phyloP scores from a whole-genome alignment of 1,140 invertebrate genomes.

The Wasmannia auropunctata region DNA sequence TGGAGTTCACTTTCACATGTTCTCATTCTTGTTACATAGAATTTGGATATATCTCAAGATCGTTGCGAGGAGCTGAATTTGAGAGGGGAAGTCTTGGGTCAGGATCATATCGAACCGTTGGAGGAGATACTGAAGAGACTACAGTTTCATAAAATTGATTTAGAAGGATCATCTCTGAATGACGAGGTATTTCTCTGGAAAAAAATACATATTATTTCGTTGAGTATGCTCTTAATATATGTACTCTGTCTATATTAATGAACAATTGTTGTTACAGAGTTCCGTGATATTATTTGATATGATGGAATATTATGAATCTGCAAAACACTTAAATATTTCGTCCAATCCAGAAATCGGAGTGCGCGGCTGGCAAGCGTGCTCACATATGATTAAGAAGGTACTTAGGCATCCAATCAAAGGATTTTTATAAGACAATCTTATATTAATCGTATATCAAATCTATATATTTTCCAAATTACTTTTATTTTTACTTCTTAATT shows the following conservation, averaged over 20 bases:
- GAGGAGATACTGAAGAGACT: slow-evolving; percentile 92
- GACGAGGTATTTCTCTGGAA: slow-evolving; percentile 87
- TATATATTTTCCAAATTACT: slow-evolving; percentile 1
- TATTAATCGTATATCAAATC: background rate
- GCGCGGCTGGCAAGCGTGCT: slow-evolving; percentile 93
- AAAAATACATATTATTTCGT: slow-evolving; percentile 9
- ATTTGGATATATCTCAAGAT: slow-evolving; percentile 77
- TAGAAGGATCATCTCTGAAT: slow-evolving; percentile 89
- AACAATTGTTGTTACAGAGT: slow-evolving; percentile 76
- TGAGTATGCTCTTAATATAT: background rate
- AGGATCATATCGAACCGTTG: slow-evolving; percentile 89
- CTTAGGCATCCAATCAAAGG: background rate
- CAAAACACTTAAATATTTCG: slow-evolving; percentile 91
- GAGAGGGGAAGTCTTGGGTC: slow-evolving; percentile 85
- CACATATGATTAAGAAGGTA: slow-evolving; percentile 92
- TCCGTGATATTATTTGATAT: slow-evolving; percentile 93
- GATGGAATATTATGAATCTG: slow-evolving; percentile 96
- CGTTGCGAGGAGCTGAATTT: slow-evolving; percentile 86
- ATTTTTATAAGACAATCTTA: background rate
- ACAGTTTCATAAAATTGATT: slow-evolving; percentile 89
- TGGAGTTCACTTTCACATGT: background rate
- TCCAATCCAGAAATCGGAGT: slow-evolving; percentile 90
- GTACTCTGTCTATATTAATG: slow-evolving; percentile 9
- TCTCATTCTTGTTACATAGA: slow-evolving; percentile 66
- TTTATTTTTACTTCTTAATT: slow-evolving; percentile 19